phyloP scores from a whole-genome alignment of 2,797 vertebrate genomes.

The Hemitrygon akajei region DNA sequence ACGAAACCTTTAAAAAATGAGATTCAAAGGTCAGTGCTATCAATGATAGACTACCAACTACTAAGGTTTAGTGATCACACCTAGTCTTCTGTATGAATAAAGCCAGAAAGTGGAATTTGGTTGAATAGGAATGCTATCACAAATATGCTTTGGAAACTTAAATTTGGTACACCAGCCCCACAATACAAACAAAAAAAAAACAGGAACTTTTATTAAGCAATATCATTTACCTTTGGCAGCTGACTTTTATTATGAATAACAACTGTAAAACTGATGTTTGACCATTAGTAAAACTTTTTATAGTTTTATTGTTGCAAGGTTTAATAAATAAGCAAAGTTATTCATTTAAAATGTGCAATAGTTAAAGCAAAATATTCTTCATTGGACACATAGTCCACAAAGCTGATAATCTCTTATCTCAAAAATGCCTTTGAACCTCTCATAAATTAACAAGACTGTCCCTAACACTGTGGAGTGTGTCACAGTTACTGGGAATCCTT shows the following conservation, averaged over 20 bases:
- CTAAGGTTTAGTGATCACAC: background rate
- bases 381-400: slow-evolving; percentile 22
- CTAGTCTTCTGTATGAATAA: background rate
- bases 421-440: slow-evolving; percentile 24
- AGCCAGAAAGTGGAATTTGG: background rate
- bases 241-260: slow-evolving; percentile 32
- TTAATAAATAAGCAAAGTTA: slow-evolving; percentile 37
- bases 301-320: slow-evolving; percentile 36
- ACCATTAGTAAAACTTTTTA: slow-evolving; percentile 35
- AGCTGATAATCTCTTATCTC: slow-evolving; percentile 33
- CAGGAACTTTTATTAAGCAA: slow-evolving; percentile 16
- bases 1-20: slow-evolving; percentile 47
- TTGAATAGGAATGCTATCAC: background rate
- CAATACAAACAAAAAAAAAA: background rate
- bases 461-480: background rate
- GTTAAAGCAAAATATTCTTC: slow-evolving; percentile 35
- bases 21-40: slow-evolving; percentile 48
- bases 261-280: slow-evolving; percentile 32
- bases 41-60: slow-evolving; percentile 9
- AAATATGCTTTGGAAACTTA: background rate
- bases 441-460: slow-evolving; percentile 25
- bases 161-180: background rate
- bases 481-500: slow-evolving; percentile 4
- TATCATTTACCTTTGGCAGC: slow-evolving; percentile 10
- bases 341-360: slow-evolving; percentile 35